A percentile compares a stretch with the other conserved stretches of the same genome.
Conservation (phyloP, 2,888 invertebrate genomes). For the Neria commutata region DNA sequence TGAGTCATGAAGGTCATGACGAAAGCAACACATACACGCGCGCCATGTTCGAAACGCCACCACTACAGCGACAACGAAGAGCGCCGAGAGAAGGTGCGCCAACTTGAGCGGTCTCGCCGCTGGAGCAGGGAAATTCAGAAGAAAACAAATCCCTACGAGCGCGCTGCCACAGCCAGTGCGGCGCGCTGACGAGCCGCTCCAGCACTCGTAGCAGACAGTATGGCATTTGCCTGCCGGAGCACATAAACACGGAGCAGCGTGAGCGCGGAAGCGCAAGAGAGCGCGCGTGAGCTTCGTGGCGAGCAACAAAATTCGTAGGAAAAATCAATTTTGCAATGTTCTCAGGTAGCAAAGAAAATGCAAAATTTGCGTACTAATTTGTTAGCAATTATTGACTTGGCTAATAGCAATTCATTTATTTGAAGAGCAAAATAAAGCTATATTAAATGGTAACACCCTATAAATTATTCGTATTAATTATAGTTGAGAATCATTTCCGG, state of each 20-base stretch:
- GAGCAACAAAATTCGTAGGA: conserved; percentile 33
- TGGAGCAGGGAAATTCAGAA: conserved; percentile 14
- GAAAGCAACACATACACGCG: conserved; percentile 42
- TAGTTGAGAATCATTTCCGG: too few species aligned
- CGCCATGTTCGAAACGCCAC: conserved; percentile 33
- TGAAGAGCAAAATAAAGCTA: background rate
- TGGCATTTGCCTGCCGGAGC: conserved; percentile 37
- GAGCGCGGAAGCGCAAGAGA: background rate
- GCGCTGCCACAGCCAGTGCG: conserved; percentile 24
- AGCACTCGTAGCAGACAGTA: conserved; percentile 43
- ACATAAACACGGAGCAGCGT: background rate
- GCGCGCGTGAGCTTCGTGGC: conserved; percentile 6
- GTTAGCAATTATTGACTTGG: conserved; percentile 25
- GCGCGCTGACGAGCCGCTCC: conserved; percentile 43
- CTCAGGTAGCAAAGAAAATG: conserved; percentile 19
- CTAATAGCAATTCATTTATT: too few species aligned
- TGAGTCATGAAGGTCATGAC: conserved; percentile 64
- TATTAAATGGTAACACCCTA: too few species aligned
- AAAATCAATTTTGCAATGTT: conserved; percentile 57
- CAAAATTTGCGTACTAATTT: conserved; percentile 26
- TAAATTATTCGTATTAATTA: conserved; percentile 16
- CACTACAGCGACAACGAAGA: conserved; percentile 26
- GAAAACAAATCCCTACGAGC: conserved; percentile 21
- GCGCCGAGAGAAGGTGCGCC: background rate
- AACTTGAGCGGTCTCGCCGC: conserved; percentile 2